These are phyloP conservation scores for Magallana ariakensis DNA, from an alignment of 1,140 invertebrate genomes.

Conservation along the genomic window DNA sequence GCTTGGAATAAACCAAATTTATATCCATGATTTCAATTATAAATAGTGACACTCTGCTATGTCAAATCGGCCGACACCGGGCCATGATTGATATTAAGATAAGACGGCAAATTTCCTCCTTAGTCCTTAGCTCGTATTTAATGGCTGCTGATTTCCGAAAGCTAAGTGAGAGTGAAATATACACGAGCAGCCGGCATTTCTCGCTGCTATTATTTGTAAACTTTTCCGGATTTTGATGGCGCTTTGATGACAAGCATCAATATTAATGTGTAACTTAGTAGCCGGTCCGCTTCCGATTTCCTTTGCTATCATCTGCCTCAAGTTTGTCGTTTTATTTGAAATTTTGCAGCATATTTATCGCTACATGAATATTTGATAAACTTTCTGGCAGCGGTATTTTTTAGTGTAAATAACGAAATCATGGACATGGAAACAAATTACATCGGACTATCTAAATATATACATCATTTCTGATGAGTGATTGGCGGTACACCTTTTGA, in stretches of 20 bases:
- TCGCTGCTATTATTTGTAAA: slow-evolving; percentile 32
- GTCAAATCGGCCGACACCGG: slow-evolving; percentile 1
- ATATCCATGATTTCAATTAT: slow-evolving; percentile 35
- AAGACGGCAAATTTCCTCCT: slow-evolving; percentile 24
- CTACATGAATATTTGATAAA: slow-evolving; percentile 35
- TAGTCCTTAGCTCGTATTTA: slow-evolving; percentile 6
- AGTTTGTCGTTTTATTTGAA: slow-evolving; percentile 31
- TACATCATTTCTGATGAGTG: slow-evolving; percentile 30
- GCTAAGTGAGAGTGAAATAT: slow-evolving; percentile 7
- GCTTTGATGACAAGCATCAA: slow-evolving; percentile 34
- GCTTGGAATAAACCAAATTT: slow-evolving; percentile 28
- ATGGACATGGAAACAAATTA: slow-evolving; percentile 25
- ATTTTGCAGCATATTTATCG: slow-evolving; percentile 36
- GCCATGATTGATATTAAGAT: slow-evolving; percentile 14
- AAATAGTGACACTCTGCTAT: slow-evolving; percentile 13
- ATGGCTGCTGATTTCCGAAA: slow-evolving; percentile 14
- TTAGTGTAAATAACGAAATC: slow-evolving; percentile 1
- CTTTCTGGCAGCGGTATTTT: slow-evolving; percentile 19
- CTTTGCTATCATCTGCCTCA: slow-evolving; percentile 32
- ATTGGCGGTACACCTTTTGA: not conserved
- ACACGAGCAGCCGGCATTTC: slow-evolving; percentile 8
- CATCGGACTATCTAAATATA: slow-evolving; percentile 19
- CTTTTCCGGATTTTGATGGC: slow-evolving; percentile 32
- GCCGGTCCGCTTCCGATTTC: slow-evolving; percentile 28
- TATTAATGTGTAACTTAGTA: slow-evolving; percentile 35